A percentile compares a stretch with the other conserved stretches of the same genome.
Evolutionary conservation across 2,797 vertebrate species (phyloP).

Genomic region (Gymnoscopelus microlampas): DNA sequence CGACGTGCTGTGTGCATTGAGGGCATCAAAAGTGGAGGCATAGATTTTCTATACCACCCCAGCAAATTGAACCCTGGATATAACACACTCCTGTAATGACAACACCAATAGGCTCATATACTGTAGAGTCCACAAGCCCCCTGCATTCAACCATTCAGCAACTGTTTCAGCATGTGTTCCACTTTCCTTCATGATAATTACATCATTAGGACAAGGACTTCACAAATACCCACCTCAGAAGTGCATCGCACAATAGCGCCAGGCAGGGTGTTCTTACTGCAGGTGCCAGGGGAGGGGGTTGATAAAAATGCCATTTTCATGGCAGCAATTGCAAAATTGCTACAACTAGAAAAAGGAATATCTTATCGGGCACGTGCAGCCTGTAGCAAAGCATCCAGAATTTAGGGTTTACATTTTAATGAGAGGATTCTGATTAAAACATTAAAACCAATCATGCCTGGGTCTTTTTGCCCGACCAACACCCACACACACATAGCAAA

Average conservation of each 20-base stretch:
- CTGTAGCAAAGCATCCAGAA: constrained; percentile 38
- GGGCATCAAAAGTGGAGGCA: too few species aligned
- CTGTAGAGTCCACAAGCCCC: not conserved
- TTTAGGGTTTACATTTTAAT: constrained; percentile 62
- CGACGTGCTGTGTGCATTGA: too few species aligned
- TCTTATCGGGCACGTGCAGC: constrained; percentile 65
- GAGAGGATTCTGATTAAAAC: constrained; percentile 44
- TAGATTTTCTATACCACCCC: too few species aligned
- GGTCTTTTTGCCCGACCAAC: constrained; percentile 33
- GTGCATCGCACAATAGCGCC: constrained; percentile 11
- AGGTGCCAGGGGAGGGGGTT: constrained; percentile 5
- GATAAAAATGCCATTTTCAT: constrained; percentile 47
- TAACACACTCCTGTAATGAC: too few species aligned
- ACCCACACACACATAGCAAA: not conserved
- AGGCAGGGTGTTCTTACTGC: constrained; percentile 37
- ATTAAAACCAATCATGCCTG: constrained; percentile 37
- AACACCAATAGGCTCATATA: not conserved
- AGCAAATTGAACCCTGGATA: too few species aligned
- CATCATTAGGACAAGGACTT: constrained; percentile 13
- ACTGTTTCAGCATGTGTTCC: not conserved
- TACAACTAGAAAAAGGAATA: constrained; percentile 55
- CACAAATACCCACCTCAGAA: not conserved
- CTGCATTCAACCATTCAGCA: not conserved
- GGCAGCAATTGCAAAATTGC: constrained; percentile 43
- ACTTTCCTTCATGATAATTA: constrained; percentile 9